Evolutionary conservation across 2,888 invertebrate species (phyloP), one percentile per base, ranked within the genome.

Genomic region (Carcina quercana): DNA sequence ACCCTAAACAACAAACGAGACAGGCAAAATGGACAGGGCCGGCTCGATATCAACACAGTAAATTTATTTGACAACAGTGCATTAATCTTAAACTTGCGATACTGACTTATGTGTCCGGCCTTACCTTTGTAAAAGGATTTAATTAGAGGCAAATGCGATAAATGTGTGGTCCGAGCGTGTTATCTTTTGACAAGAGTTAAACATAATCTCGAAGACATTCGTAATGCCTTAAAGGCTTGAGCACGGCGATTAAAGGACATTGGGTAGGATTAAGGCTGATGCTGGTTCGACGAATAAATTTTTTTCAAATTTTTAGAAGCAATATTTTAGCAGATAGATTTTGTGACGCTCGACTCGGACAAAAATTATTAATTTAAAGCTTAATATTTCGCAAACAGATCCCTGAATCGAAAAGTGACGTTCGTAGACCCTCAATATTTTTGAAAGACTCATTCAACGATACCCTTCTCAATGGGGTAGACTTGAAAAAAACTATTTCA

Each of bases 51-150:
- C 76, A 64, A 50, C 54, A 50, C 59, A 57, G 73, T 79, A 78
- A 79, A 73, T 79, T n/a, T 76, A 76, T 75, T 70, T 75, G 71
- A 75, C 74, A 74, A 62, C 67, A 54, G 46, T 47, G 53, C 66
- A 75, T 76, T 78, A 70, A 70, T 76, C 72, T 76, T 74, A 73
- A 78, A 75, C 70, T 69, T 65, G 64, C 64, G 54, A 64, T 58
- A 62, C 63, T 44, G 48, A 49, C 50, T 43, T 40, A 40, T 31
- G 32, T 35, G 27, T 34, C 33, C 42, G 45, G 34, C 35, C 36
- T 40, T 38, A 30, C 47, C n/a, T 56, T 59, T 62, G 51, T 62
- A 64, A 65, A 62, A 58, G 60, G 58, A 54, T 74, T 72, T 61
- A 65, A 62, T 63, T 61, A 56, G 55, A 57, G 51, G 56, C 52